Evolutionary conservation across 2,113 vertebrate genomes (phyloP).

Genomic region (Asarcornis scutulata): DNA sequence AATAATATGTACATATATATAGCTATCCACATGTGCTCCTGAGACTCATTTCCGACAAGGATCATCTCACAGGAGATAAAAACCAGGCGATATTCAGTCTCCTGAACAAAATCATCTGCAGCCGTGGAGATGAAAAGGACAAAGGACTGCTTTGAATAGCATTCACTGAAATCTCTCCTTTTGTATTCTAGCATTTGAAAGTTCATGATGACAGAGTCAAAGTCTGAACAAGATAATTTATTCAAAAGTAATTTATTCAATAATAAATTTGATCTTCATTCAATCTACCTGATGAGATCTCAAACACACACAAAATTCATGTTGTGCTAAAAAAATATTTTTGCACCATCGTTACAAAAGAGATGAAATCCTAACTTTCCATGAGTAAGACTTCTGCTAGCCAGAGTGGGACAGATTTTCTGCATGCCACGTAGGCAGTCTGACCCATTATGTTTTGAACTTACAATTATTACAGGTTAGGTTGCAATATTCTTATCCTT

Average conservation of each 20-base stretch:
- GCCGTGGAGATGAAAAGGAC: slow-evolving; percentile 61
- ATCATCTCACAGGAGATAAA: slow-evolving; percentile 69
- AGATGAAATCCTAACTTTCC: background rate
- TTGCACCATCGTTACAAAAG: background rate
- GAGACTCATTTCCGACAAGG: slow-evolving; percentile 56
- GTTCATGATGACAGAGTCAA: background rate
- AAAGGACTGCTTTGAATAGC: slow-evolving; percentile 4
- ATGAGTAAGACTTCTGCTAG: background rate
- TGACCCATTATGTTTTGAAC: background rate
- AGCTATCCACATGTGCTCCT: slow-evolving; percentile 48
- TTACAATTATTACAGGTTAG: background rate
- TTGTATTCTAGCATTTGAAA: slow-evolving; percentile 17
- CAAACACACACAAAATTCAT: background rate
- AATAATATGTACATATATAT: slow-evolving; percentile 28
- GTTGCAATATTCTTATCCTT: background rate
- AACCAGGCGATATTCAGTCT: slow-evolving; percentile 38
- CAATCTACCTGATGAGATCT: background rate
- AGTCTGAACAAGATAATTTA: background rate
- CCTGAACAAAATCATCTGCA: slow-evolving; percentile 62
- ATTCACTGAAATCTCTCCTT: slow-evolving; percentile 25
- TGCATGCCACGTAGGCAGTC: background rate
- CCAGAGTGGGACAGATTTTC: background rate
- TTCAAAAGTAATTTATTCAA: background rate
- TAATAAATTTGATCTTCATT: background rate
- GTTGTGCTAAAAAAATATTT: background rate